Percentiles rank a stretch among this genome's conserved stretches.
Conservation (phyloP, 2,888 invertebrate species). For the Leptinotarsa juncta region DNA sequence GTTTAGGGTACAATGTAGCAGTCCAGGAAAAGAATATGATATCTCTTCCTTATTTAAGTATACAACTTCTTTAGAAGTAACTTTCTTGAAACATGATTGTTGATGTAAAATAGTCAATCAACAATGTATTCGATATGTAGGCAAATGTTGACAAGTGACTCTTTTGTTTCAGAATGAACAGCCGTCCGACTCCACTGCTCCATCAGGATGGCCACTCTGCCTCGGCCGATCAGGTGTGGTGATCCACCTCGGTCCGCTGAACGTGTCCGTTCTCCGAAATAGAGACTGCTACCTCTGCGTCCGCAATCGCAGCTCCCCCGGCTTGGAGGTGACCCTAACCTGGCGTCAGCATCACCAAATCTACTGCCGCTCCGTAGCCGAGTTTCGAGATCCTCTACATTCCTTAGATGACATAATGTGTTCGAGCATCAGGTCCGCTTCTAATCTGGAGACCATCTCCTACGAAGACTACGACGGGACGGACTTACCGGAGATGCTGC, state of each 20-base stretch:
- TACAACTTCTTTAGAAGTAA: too few species aligned
- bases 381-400: slow-evolving; percentile 56
- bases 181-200: slow-evolving; percentile 64
- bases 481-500: slow-evolving; percentile 74
- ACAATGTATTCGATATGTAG: not conserved
- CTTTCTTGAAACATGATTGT: not conserved
- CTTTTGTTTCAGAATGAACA: slow-evolving; percentile 68
- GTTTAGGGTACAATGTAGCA: too few species aligned
- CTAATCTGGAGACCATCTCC: slow-evolving; percentile 60
- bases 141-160: not conserved
- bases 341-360: slow-evolving; percentile 60
- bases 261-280: slow-evolving; percentile 71
- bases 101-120: not conserved
- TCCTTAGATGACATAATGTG: slow-evolving; percentile 62
- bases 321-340: slow-evolving; percentile 59
- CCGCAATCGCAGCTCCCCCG: slow-evolving; percentile 50
- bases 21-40: too few species aligned
- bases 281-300: slow-evolving; percentile 77
- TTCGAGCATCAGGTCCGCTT: slow-evolving; percentile 57
- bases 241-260: slow-evolving; percentile 74
- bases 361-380: slow-evolving; percentile 60
- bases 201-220: slow-evolving; percentile 76
- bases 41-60: too few species aligned
- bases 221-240: slow-evolving; percentile 72
- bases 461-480: slow-evolving; percentile 64